Base-by-base conservation (phyloP, 2,113 vertebrate genomes). In the Ageneiosus marmoratus region DNA sequence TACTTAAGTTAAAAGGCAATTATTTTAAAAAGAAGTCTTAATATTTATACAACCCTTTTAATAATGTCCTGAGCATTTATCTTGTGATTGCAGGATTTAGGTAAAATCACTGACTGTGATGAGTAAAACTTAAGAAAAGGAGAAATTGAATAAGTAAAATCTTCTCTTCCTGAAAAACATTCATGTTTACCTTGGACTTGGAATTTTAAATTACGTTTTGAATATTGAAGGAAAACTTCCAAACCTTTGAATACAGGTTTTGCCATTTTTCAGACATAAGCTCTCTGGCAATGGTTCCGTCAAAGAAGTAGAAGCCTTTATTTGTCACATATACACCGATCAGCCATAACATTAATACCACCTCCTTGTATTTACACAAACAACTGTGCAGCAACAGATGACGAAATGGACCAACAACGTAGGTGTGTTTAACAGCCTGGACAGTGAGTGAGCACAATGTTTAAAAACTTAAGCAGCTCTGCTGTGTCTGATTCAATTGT, bases 101-200 rank as follows among this genome's bases (percentile, higher is more conserved):
- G 6, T 53, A 1, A 69, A 80, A 55, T 22, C 22, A 80, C 20
- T 79, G 63, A 48, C 29, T 80, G 76, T 53, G 63, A 80, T 69
- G 32, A 80, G 41, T 27, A 41, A 27, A 18, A n/a, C 27, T 55
- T 53, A 5, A 9, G 69, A 24, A 34, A 67, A 67, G 12, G 10
- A 67, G 60, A 53, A 20, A 0, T 51, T 41, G 69, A 41, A 37
- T 69, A 32, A 55, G 12, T 7, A 22, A 48, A 50, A 27, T 18
- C 41, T 50, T 50, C 18, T 67, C n/a, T 13, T 41, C 8, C 20
- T 53, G n/a, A 41, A 53, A 46, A 63, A 60, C 37, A 2, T 73
- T 41, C 9, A 70, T 29, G 32, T 56, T 24, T 56, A 27, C 60
- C 16, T 50, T 4, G 8, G 13, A 51, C 67, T 65, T 20, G 3